Base-by-base conservation (phyloP, 1,140 invertebrate species). In the Saccostrea glomerata region DNA sequence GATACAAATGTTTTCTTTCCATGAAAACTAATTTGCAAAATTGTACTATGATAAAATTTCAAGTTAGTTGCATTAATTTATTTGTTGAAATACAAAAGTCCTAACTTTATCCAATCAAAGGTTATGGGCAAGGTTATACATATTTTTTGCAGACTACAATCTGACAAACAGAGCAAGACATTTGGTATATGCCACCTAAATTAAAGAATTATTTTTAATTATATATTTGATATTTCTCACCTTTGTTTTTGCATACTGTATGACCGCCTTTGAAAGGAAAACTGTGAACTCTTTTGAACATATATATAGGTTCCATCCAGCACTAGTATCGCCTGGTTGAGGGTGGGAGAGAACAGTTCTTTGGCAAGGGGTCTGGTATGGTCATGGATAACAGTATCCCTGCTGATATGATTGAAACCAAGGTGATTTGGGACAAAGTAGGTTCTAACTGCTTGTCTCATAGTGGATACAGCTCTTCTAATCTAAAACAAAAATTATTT, bases 301-400 rank as follows among this genome's bases (percentile, higher is more conserved):
- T 86, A 77, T 25, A 73, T 77, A 25, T 86, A 86, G 2, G 86
- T 86, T 40, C 63, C 86, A 86, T 86, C 84, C 11, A 85, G 58
- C 9, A 85, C 84, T 17, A 85, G 0, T 20, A 85, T 56, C 3
- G 84, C 84, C 36, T 85, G 84, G 25, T 85, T 63, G 40, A 17
- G 11, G 23, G 55, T 25, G 5, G 9, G n/a, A 30, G 56, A 30
- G 30, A 85, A 85, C 11, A 85, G 84, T 23, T 23, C n/a, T 30
- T 63, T 60, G 20, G 84, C 84, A 25, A 85, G 7, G 25, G 55
- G 55, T 23, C n/a, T 85, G 20, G 58, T 85, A 25, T 85, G 84
- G 17, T 85, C 58, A 60, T 20, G 12, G 20, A 60, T 77, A 13
- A 77, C 73, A 23, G n/a, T 23, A 23, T 77, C 73, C 23, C 73